Evolutionary conservation across 2,888 invertebrate species (phyloP), one percentile per base, ranked within the genome.

Genomic region (Ceriagrion tenellum): DNA sequence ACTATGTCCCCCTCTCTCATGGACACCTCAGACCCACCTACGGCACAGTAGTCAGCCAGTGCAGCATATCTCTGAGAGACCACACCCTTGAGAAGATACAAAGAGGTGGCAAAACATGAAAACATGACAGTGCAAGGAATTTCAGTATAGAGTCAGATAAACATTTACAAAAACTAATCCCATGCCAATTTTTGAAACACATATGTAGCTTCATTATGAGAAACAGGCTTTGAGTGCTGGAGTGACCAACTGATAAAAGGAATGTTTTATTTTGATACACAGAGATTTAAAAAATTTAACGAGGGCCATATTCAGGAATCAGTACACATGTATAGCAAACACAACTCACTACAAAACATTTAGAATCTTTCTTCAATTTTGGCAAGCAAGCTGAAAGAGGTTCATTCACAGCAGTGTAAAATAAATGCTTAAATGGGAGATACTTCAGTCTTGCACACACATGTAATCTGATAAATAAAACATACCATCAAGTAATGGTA

Each of bases 1-100:
- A 99, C 98, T 96, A 98, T 98, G 97, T 99, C 99, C 47, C 99
- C 99, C 97, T 99, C 99, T 95, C 98, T 98, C 97, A 99, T 98
- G 96, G 98, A 98, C 96, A 99, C 98, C 97, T 99, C 99, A 96
- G 98, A 98, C 96, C 98, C 98, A 96, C 99, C 99, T 97, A 99
- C 98, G 95, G 99, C 99, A 97, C 98, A 98, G 97, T 99, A 99
- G 97, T 99, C 99, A 96, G 99, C 99, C 96, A 99, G 97, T 96
- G 99, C 99, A 96, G 98, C 97, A 97, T 98, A 99, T 97, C 98
- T 98, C 91, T 95, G 90, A 0, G 95, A 69, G 93, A 93, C 93
- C 16, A 93, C 93, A 26, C 96, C 96, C 81, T 95, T 95, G 23
- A 88, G 40, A 93, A 63, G 63, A 59, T 35, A 81, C 69, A 81